These are phyloP conservation scores for Nycteola revayana DNA, from an alignment of 2,888 invertebrate genomes.

Conservation along the genomic window DNA sequence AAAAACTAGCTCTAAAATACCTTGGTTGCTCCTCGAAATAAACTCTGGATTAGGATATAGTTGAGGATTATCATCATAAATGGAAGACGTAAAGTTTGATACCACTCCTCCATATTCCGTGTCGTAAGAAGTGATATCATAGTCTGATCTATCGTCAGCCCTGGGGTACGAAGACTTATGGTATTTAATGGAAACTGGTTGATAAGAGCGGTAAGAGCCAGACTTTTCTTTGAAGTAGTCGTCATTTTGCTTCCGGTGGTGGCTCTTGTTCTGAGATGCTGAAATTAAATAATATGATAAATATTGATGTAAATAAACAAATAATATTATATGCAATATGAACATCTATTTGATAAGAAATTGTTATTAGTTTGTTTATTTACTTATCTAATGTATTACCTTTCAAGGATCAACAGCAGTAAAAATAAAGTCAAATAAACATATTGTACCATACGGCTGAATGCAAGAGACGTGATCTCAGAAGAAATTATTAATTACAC, in stretches of 20 bases:
- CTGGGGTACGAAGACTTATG: slow-evolving; percentile 61
- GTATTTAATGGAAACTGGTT: slow-evolving; percentile 62
- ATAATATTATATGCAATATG: too few relatives aligned
- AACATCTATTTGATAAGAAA: too few relatives aligned
- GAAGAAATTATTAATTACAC: too few relatives aligned
- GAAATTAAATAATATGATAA: too few relatives aligned
- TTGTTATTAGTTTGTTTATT: too few relatives aligned
- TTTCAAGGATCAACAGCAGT: too few relatives aligned
- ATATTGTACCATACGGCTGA: too few relatives aligned
- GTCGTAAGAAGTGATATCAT: slow-evolving; percentile 71
- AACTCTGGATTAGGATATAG: slow-evolving; percentile 75
- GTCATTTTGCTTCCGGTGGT: slow-evolving; percentile 49
- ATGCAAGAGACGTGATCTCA: too few relatives aligned
- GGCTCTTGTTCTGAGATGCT: slow-evolving; percentile 64
- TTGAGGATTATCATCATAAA: slow-evolving; percentile 75
- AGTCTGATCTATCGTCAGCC: slow-evolving; percentile 60
- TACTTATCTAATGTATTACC: too few relatives aligned
- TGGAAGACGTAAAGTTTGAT: slow-evolving; percentile 74
- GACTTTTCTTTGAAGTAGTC: slow-evolving; percentile 58
- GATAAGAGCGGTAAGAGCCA: slow-evolving; percentile 60
- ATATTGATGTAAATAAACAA: too few relatives aligned
- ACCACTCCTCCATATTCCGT: slow-evolving; percentile 74
- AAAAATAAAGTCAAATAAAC: too few relatives aligned
- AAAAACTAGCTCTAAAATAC: too few relatives aligned
- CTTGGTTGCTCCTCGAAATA: slow-evolving; percentile 61